Evolutionary conservation across 2,797 vertebrate genomes (phyloP).

Genomic region (Microtus californicus): DNA sequence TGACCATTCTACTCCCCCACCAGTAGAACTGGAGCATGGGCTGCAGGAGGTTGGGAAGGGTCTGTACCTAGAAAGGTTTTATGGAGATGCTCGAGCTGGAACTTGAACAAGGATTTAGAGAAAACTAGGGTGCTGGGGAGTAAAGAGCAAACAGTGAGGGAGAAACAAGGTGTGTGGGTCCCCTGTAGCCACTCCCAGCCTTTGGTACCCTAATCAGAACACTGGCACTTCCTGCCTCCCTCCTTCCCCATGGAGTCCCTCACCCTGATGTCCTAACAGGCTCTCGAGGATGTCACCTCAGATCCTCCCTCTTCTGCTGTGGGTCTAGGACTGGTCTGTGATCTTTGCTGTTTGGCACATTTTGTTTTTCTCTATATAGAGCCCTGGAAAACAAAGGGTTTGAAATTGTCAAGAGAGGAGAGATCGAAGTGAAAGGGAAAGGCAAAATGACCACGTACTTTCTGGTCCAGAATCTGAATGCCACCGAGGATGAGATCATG

Average conservation of each 20-base stretch:
- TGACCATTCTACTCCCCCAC: neutral
- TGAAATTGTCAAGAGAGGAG: constrained; percentile 85
- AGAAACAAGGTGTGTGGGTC: neutral
- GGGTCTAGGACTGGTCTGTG: neutral
- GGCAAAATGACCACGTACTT: constrained; percentile 91
- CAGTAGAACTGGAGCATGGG: neutral
- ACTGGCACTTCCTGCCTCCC: neutral
- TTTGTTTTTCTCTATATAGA: constrained; percentile 67
- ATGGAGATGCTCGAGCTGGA: neutral
- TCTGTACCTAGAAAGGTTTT: neutral
- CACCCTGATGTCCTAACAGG: neutral
- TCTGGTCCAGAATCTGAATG: constrained; percentile 86
- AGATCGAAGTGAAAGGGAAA: constrained; percentile 92
- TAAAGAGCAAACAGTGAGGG: neutral
- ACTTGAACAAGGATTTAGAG: neutral
- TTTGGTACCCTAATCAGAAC: neutral
- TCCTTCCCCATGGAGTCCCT: neutral
- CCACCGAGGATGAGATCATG: constrained; percentile 90
- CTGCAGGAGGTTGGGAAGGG: rapidly evolving
- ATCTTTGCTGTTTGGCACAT: neutral
- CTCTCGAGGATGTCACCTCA: neutral
- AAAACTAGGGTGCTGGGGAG: neutral
- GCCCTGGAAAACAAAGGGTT: constrained; percentile 83
- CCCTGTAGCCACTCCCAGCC: neutral
- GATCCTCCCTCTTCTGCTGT: neutral